Conservation (phyloP, 2,113 vertebrate genomes). For the Gasterosteus nipponicus region DNA sequence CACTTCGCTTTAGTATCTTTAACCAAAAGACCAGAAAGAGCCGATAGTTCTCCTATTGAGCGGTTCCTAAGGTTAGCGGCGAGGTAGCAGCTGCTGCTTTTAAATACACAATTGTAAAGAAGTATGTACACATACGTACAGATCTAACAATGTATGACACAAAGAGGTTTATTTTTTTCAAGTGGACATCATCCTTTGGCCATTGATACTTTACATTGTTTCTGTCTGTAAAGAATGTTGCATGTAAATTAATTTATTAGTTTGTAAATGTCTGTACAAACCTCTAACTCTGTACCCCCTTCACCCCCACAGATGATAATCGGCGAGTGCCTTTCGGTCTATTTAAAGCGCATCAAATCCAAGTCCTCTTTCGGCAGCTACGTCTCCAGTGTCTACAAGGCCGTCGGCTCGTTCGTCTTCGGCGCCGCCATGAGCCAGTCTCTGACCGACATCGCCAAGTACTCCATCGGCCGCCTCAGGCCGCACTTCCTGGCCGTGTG, state of each 20-base stretch:
- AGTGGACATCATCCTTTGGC: constrained; percentile 70
- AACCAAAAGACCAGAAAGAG: too few species aligned
- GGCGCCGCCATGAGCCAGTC: constrained; percentile 97
- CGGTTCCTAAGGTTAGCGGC: too few species aligned
- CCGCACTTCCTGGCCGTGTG: constrained; percentile 95
- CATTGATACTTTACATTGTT: neutral
- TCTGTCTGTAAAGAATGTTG: neutral
- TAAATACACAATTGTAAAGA: too few species aligned
- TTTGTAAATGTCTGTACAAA: neutral
- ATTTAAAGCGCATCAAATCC: constrained; percentile 88
- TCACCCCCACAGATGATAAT: constrained; percentile 86
- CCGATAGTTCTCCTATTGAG: too few species aligned
- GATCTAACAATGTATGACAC: neutral
- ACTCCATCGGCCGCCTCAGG: constrained; percentile 93
- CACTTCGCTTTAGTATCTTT: too few species aligned
- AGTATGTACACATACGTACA: neutral
- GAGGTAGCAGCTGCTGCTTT: too few species aligned
- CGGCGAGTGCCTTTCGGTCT: constrained; percentile 91
- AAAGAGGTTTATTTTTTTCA: neutral
- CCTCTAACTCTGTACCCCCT: constrained; percentile 10
- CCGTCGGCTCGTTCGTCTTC: constrained; percentile 93
- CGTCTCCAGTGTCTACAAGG: constrained; percentile 91
- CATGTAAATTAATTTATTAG: neutral
- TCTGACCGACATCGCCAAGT: constrained; percentile 97
- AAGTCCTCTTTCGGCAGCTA: constrained; percentile 93